Conservation (phyloP, 2,888 invertebrate genomes). For the Seira ritae region DNA sequence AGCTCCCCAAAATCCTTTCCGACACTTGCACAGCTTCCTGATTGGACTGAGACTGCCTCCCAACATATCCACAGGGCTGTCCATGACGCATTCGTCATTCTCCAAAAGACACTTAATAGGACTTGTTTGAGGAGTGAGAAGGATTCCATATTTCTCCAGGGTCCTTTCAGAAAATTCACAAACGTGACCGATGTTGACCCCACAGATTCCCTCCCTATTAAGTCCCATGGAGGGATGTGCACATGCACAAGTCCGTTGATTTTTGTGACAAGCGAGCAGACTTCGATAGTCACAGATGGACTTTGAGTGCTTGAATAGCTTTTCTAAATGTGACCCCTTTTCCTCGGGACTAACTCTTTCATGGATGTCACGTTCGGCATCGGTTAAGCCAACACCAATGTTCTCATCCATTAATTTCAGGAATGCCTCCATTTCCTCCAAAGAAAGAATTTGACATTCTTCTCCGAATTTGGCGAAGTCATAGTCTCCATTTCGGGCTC, state of each 20-base stretch:
- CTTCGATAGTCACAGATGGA: slow-evolving; percentile 49
- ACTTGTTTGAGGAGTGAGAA: slow-evolving; percentile 1
- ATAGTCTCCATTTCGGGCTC: slow-evolving; percentile 40
- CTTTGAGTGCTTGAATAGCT: slow-evolving; percentile 41
- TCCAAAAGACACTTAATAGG: slow-evolving; percentile 39
- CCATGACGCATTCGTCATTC: slow-evolving; percentile 39
- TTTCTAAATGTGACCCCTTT: slow-evolving; percentile 33
- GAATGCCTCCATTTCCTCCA: slow-evolving; percentile 45
- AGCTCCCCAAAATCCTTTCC: slow-evolving; percentile 41
- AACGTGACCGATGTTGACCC: slow-evolving; percentile 37
- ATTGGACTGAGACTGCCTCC: slow-evolving; percentile 26
- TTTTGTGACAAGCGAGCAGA: slow-evolving; percentile 43
- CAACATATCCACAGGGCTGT: neutral
- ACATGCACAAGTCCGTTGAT: slow-evolving; percentile 42
- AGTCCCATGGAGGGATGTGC: slow-evolving; percentile 52
- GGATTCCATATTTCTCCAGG: slow-evolving; percentile 26
- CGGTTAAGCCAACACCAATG: neutral
- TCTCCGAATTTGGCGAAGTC: slow-evolving; percentile 52
- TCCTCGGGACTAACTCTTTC: slow-evolving; percentile 22
- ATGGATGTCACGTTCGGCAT: slow-evolving; percentile 3
- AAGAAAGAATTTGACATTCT: slow-evolving; percentile 20
- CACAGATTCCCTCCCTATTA: slow-evolving; percentile 40
- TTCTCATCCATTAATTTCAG: slow-evolving; percentile 11
- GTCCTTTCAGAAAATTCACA: slow-evolving; percentile 34
- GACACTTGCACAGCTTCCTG: slow-evolving; percentile 43